Evolutionary conservation across 2,888 invertebrate species (phyloP).

Genomic region (Epiblema foenella): DNA sequence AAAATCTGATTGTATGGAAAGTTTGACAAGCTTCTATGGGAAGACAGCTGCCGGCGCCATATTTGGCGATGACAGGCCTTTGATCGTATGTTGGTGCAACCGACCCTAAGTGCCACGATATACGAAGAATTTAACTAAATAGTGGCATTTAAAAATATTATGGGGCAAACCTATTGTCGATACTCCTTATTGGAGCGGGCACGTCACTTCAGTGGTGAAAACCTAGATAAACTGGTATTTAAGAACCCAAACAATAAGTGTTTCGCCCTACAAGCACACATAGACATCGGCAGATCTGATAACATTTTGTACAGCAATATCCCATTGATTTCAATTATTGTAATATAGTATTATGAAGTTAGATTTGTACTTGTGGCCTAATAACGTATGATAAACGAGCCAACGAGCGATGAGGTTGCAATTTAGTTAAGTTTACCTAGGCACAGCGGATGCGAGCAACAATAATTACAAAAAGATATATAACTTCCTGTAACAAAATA

Average conservation of each 20-base stretch:
- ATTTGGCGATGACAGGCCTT: too few species aligned
- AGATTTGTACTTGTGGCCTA: conserved; percentile 48
- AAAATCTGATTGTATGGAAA: too few species aligned
- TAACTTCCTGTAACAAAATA: neutral
- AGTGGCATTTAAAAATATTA: neutral
- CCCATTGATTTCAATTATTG: conserved; percentile 22
- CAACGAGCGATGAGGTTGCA: conserved; percentile 42
- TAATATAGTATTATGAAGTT: conserved; percentile 35
- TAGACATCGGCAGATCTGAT: conserved; percentile 1
- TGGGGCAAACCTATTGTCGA: neutral
- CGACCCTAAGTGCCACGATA: too few species aligned
- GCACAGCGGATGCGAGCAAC: conserved; percentile 23
- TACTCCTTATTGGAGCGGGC: neutral
- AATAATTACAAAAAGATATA: neutral
- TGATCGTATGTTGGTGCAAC: too few species aligned
- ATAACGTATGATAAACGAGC: conserved; percentile 41
- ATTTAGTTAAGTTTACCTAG: conserved; percentile 29
- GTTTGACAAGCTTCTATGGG: too few species aligned
- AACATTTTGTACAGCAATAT: neutral
- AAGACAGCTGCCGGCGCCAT: too few species aligned
- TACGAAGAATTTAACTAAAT: neutral
- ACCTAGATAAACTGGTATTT: neutral
- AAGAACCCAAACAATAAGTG: neutral
- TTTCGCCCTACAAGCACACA: neutral
- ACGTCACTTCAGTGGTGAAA: neutral